Conservation (phyloP, 2,888 invertebrate species). For the Cephalotes varians region DNA sequence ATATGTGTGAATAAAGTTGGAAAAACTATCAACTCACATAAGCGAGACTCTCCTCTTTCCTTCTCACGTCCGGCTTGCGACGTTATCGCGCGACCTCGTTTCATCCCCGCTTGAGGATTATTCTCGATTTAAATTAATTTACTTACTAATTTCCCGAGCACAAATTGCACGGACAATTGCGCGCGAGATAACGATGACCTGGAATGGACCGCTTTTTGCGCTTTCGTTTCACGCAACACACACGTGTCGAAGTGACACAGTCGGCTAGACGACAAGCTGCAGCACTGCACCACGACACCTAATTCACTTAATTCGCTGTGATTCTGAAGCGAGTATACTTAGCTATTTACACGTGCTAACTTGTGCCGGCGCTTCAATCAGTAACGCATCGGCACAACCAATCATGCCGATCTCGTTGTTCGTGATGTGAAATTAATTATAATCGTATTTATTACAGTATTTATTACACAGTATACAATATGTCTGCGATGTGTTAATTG, state of each 20-base stretch:
- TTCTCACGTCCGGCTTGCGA: constrained; percentile 18
- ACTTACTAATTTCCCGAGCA: not conserved
- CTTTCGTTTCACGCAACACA: constrained; percentile 47
- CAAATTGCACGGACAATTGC: constrained; percentile 20
- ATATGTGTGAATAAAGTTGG: constrained; percentile 86
- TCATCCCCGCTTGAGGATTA: not conserved
- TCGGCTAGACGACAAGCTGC: constrained; percentile 36
- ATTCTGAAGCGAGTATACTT: constrained; percentile 8
- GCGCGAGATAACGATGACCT: not conserved
- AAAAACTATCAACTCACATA: constrained; percentile 68
- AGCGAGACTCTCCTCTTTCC: constrained; percentile 45
- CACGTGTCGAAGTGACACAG: constrained; percentile 37
- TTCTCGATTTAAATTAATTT: constrained; percentile 13
- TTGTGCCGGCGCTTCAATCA: constrained; percentile 24
- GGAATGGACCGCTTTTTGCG: constrained; percentile 44
- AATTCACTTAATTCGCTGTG: constrained; percentile 36
- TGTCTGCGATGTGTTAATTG: constrained; percentile 28
- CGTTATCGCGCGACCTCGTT: not conserved
- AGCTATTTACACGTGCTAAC: constrained; percentile 29
- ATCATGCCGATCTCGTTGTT: constrained; percentile 10
- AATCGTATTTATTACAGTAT: constrained; percentile 27
- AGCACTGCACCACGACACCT: constrained; percentile 34
- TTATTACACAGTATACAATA: not conserved
- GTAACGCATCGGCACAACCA: constrained; percentile 26
- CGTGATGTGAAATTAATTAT: constrained; percentile 19